Base-by-base conservation (phyloP, 2,113 vertebrate species). In the Otus sunia region DNA sequence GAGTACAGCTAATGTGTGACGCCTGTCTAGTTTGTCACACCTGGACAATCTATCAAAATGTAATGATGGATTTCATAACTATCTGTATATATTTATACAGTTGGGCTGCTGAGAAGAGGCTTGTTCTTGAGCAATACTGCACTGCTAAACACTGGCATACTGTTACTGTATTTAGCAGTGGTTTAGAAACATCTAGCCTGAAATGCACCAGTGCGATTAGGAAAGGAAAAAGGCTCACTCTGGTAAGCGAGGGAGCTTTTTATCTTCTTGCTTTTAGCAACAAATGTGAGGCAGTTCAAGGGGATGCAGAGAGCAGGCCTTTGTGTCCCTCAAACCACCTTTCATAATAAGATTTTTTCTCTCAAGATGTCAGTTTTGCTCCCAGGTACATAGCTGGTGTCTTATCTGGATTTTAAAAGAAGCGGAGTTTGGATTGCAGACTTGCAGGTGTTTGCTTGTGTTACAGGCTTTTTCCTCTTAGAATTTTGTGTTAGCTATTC, bases 141-240 rank as follows among this genome's bases (percentile, higher is more conserved):
- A 41, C 66, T 52, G 18, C 52, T 47, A 10, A 77, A 60, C 20
- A n/a, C 37, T 47, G 60, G 8, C 27, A 5, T 21, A 27, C 27
- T 86, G 29, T 52, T 73, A 7, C 34, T 15, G 29, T 36, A 18
- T 73, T 89, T 21, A 71, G 41, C 34, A 60, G n/a, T 19, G 39
- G 41, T 60, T 36, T 26, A 67, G 68, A 80, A 85, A 60, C 10
- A 64, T 29, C 55, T 18, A 47, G 25, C 41, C 32, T 94, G 45
- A 74, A 83, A 71, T 74, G 77, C 37, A 49, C 7, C 64, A 39
- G 0, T 0, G 0, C 30, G 11, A 56, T 72, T 43, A 18, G 36
- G 36, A 64, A 74, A 45, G 39, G 32, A 62, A 53, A 55, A 91
- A 47, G 36, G 19, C 23, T 88, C 2, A 15, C 18, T 41, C 36